Conservation (phyloP, 2,888 invertebrate genomes). For the Drosophila fungiperda region DNA sequence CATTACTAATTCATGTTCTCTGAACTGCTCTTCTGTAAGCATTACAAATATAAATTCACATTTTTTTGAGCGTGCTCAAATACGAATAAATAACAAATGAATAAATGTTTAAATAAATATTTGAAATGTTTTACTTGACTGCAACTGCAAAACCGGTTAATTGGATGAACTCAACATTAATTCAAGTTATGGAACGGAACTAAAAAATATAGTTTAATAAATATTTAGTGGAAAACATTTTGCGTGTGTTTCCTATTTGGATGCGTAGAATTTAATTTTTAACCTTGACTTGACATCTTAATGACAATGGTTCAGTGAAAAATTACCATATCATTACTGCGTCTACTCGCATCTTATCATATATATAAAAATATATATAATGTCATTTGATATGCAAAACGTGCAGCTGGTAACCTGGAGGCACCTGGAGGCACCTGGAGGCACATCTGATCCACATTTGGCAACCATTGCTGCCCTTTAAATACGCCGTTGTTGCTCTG, state of each 20-base stretch:
- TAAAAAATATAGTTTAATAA: not conserved
- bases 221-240: not conserved
- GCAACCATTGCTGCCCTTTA: constrained; percentile 38
- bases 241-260: not conserved
- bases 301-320: not conserved
- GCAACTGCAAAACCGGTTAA: not conserved
- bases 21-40: not conserved
- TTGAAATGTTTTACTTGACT: not conserved
- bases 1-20: constrained; percentile 1
- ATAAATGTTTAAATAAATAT: constrained; percentile 27
- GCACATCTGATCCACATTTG: constrained; percentile 48
- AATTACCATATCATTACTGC: not conserved
- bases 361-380: not conserved
- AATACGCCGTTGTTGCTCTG: constrained; percentile 17
- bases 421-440: not conserved
- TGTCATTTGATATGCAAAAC: constrained; percentile 11
- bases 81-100: constrained; percentile 5
- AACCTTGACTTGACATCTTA: not conserved
- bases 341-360: not conserved
- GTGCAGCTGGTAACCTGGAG: constrained; percentile 11
- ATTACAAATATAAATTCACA: constrained; percentile 7
- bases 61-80: constrained; percentile 11
- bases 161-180: not conserved
- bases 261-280: not conserved
- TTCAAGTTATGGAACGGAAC: not conserved